Conservation (phyloP, 2,113 vertebrate genomes). For the Grammomys surdaster region DNA sequence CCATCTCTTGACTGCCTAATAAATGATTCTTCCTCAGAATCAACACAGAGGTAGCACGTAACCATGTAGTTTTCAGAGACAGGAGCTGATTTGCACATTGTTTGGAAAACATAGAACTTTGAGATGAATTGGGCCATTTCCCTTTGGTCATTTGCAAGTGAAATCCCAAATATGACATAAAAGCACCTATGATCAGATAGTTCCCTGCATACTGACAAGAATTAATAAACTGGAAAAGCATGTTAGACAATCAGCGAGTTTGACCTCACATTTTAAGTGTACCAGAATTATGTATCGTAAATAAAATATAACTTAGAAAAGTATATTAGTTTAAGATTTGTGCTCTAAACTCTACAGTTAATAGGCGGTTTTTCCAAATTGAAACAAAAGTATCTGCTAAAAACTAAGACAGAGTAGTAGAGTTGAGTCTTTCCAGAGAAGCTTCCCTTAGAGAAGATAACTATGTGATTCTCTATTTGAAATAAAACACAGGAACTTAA, state of each 20-base stretch:
- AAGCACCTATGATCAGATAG: background rate
- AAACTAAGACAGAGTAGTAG: background rate
- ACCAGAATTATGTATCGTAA: background rate
- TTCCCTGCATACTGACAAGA: slow-evolving; percentile 4
- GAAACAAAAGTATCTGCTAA: slow-evolving; percentile 26
- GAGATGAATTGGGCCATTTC: background rate
- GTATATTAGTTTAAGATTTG: slow-evolving; percentile 53
- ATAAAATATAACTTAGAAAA: slow-evolving; percentile 54
- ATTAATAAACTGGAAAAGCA: background rate
- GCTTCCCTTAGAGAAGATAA: background rate
- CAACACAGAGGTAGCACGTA: background rate
- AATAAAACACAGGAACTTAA: background rate
- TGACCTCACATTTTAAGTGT: background rate
- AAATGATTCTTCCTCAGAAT: background rate
- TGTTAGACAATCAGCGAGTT: background rate
- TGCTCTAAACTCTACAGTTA: slow-evolving; percentile 55
- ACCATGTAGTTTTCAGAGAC: background rate
- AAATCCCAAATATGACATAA: background rate
- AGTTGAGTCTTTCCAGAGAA: slow-evolving; percentile 39
- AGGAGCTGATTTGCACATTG: background rate
- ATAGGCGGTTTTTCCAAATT: slow-evolving; percentile 34
- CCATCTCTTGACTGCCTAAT: background rate
- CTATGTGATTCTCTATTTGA: slow-evolving; percentile 8
- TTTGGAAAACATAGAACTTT: background rate
- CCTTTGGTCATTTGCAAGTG: background rate